Percentiles rank a stretch among this genome's conserved stretches.
Conservation (phyloP, 1,140 invertebrate genomes). For the Drosophila tropicalis region DNA sequence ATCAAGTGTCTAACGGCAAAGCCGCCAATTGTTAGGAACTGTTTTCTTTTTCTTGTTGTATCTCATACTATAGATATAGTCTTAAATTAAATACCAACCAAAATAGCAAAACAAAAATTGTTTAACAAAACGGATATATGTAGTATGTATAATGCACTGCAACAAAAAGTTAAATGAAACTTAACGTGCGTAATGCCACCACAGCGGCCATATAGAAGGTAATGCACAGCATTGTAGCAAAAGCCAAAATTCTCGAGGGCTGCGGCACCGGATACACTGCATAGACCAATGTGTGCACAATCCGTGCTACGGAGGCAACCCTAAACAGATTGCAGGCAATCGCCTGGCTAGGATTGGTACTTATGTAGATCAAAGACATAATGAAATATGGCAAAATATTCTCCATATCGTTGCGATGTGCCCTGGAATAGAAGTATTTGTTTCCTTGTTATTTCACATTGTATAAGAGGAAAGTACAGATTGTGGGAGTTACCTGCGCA, state of each 20-base stretch:
- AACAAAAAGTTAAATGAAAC: slow-evolving; percentile 49
- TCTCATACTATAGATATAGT: slow-evolving; percentile 70
- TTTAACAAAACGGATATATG: slow-evolving; percentile 13
- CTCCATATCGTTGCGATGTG: slow-evolving; percentile 89
- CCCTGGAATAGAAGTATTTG: slow-evolving; percentile 78
- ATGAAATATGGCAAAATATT: slow-evolving; percentile 87
- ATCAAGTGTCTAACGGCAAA: background rate
- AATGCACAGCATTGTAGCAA: slow-evolving; percentile 83
- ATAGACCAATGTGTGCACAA: slow-evolving; percentile 87
- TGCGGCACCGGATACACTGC: slow-evolving; percentile 85
- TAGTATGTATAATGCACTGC: slow-evolving; percentile 4
- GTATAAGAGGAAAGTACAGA: background rate
- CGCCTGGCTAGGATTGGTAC: slow-evolving; percentile 84
- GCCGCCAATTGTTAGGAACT: background rate
- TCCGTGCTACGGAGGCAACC: slow-evolving; percentile 84
- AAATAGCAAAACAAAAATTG: slow-evolving; percentile 15
- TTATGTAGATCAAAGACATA: slow-evolving; percentile 86
- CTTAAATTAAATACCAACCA: slow-evolving; percentile 59
- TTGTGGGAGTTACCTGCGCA: slow-evolving; percentile 60
- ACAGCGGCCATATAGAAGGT: slow-evolving; percentile 85
- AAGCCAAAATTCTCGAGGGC: slow-evolving; percentile 85
- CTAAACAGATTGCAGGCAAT: slow-evolving; percentile 85
- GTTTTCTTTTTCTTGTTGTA: slow-evolving; percentile 58
- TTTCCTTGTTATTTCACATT: background rate
- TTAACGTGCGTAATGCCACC: slow-evolving; percentile 66